Evolutionary conservation across 2,797 vertebrate species (phyloP).

Genomic region (Acropternis orthonyx): DNA sequence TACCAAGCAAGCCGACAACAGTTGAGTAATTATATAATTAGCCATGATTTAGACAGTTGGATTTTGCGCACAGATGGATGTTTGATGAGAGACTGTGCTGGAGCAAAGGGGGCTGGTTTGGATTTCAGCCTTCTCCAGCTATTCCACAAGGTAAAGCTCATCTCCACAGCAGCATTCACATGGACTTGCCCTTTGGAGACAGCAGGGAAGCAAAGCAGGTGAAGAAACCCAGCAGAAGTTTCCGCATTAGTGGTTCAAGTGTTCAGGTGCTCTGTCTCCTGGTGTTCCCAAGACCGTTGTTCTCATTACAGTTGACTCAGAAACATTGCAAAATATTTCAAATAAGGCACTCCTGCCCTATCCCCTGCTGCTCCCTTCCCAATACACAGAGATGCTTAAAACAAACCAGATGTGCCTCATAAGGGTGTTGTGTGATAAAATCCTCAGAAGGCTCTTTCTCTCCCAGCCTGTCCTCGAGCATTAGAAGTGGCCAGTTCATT

Average conservation of each 20-base stretch:
- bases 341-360: constrained; percentile 5
- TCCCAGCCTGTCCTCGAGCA: background rate
- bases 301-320: constrained; percentile 52
- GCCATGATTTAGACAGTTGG: background rate
- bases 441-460: constrained; percentile 41
- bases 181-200: background rate
- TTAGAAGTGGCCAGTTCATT: constrained; percentile 53
- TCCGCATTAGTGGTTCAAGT: constrained; percentile 31
- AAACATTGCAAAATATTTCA: constrained; percentile 51
- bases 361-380: constrained; percentile 53
- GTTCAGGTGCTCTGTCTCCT: constrained; percentile 45
- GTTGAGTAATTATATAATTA: background rate
- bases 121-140: background rate
- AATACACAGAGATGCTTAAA: constrained; percentile 54
- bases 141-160: background rate
- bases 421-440: background rate
- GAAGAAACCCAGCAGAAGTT: constrained; percentile 17
- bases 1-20: background rate
- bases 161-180: background rate
- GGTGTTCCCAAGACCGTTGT: constrained; percentile 53
- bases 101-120: background rate
- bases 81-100: background rate
- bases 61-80: background rate
- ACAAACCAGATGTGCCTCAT: constrained; percentile 68
- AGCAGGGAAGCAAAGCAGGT: background rate